Evolutionary conservation across 2,113 vertebrate species (phyloP).

Genomic region (Condylura cristata): DNA sequence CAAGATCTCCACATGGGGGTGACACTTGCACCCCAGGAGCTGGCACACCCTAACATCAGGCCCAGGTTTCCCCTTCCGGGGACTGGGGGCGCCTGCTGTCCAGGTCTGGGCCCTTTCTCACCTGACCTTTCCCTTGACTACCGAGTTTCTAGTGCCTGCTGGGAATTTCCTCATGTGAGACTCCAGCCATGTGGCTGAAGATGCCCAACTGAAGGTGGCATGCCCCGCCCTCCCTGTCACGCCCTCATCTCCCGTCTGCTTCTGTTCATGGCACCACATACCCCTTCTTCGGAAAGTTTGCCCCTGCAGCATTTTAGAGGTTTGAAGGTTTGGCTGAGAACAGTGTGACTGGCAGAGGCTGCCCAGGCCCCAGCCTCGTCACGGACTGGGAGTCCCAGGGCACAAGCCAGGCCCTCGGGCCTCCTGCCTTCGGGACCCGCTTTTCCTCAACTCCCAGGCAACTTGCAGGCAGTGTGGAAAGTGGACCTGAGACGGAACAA

Average conservation of each 20-base stretch:
- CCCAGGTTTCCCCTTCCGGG: too few species aligned
- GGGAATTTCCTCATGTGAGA: neutral
- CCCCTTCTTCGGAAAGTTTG: neutral
- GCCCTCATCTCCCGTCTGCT: neutral
- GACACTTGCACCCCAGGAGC: fast-evolving
- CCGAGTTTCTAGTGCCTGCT: neutral
- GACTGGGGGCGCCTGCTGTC: neutral
- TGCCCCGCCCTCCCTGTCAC: neutral
- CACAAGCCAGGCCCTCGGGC: neutral
- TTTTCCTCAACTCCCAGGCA: neutral
- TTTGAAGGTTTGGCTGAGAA: too few species aligned
- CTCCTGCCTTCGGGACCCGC: too few species aligned
- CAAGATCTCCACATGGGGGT: neutral
- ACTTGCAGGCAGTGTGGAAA: too few species aligned
- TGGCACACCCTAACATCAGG: neutral
- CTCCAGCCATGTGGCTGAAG: neutral
- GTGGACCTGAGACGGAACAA: neutral
- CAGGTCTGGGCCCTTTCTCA: too few species aligned
- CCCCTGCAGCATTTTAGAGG: too few species aligned
- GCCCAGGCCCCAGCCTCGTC: neutral
- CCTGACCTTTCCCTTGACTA: neutral
- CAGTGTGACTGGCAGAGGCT: fast-evolving
- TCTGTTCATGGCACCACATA: neutral
- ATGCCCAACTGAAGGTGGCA: neutral
- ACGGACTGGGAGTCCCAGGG: too few species aligned